Conservation (phyloP, 2,888 invertebrate species). For the Fissipunctia ypsillon region DNA sequence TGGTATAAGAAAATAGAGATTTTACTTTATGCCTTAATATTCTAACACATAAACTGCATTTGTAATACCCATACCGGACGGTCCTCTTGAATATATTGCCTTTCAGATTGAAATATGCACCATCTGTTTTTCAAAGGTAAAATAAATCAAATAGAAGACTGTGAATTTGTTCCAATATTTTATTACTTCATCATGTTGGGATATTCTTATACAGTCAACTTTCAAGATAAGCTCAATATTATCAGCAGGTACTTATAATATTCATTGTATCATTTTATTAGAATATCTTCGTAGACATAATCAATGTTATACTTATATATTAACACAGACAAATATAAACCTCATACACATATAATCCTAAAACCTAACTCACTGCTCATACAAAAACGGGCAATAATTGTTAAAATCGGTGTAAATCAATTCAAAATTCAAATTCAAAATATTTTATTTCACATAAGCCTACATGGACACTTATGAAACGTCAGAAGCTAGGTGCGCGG, state of each 20-base stretch:
- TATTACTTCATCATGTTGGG: slow-evolving; percentile 29
- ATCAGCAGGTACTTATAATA: not conserved
- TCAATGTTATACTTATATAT: not conserved
- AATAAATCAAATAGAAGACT: slow-evolving; percentile 47
- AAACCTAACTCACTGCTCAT: not conserved
- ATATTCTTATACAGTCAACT: slow-evolving; percentile 8
- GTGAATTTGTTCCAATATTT: slow-evolving; percentile 43
- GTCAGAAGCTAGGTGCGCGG: too few relatives aligned
- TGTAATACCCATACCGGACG: slow-evolving; percentile 42
- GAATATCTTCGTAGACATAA: not conserved
- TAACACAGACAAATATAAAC: not conserved
- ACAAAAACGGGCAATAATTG: not conserved
- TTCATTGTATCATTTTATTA: not conserved
- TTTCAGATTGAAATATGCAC: slow-evolving; percentile 55
- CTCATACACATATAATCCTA: not conserved
- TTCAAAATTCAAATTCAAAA: too few relatives aligned
- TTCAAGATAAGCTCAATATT: not conserved
- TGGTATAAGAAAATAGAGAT: not conserved
- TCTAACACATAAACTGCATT: slow-evolving; percentile 48
- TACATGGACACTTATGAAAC: too few relatives aligned
- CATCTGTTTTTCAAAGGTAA: slow-evolving; percentile 52
- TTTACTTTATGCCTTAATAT: slow-evolving; percentile 14
- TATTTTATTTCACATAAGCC: too few relatives aligned
- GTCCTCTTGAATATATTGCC: slow-evolving; percentile 54
- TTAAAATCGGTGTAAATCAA: not conserved